Percentiles rank a stretch among this genome's conserved stretches.
Conservation (phyloP, 2,113 vertebrate genomes). For the human region DNA sequence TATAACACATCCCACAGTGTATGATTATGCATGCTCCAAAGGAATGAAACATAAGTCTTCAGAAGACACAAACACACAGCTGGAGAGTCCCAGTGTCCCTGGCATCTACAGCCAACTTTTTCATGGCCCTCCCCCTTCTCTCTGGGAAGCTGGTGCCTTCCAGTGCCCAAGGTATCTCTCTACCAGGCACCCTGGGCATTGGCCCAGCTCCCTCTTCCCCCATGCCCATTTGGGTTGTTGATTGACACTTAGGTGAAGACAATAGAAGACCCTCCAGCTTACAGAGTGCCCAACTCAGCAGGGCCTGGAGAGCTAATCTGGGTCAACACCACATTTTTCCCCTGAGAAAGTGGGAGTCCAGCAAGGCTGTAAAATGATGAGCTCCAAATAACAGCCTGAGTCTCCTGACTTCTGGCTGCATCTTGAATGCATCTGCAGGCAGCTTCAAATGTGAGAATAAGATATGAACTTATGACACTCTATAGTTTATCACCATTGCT, state of each 20-base stretch:
- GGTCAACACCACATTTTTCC: not conserved
- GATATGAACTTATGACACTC: not conserved
- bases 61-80: not conserved
- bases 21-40: not conserved
- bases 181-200: too few species aligned
- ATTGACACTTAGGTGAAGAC: not conserved
- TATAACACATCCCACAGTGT: not conserved
- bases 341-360: not conserved
- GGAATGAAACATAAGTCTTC: not conserved
- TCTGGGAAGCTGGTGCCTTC: not conserved
- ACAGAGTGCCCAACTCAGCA: not conserved
- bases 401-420: not conserved
- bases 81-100: not conserved
- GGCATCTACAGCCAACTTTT: not conserved
- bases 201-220: not conserved
- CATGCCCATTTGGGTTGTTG: not conserved
- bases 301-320: not conserved
- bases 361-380: not conserved
- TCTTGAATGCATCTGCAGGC: not conserved
- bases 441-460: not conserved
- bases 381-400: not conserved
- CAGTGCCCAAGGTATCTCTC: not conserved
- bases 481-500: not conserved
- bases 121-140: not conserved
- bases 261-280: not conserved